Evolutionary conservation across 2,888 invertebrate genomes (phyloP).

Genomic region (Enchytraeus crypticus): DNA sequence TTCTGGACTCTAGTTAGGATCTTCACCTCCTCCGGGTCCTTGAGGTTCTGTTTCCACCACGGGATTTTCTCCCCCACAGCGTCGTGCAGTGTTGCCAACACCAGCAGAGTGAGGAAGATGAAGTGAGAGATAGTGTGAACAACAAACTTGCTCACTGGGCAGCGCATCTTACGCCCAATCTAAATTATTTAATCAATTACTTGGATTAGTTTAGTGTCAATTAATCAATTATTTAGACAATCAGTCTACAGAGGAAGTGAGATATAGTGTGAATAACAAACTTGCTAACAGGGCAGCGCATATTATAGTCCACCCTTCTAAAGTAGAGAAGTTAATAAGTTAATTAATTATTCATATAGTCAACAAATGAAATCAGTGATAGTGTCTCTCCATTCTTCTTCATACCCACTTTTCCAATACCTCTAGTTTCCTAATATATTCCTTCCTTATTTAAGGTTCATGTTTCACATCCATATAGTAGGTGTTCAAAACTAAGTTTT

Average conservation of each 20-base stretch:
- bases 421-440: no score
- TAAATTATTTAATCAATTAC: conserved; percentile 14
- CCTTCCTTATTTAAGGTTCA: no score
- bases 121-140: conserved; percentile 58
- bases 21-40: no score
- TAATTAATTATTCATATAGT: no score
- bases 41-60: neutral
- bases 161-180: conserved; percentile 30
- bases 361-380: no score
- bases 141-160: conserved; percentile 62
- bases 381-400: no score
- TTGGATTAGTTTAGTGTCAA: neutral
- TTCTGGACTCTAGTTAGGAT: neutral
- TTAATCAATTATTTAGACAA: neutral
- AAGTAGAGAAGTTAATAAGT: no score
- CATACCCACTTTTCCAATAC: no score
- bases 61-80: neutral
- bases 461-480: no score
- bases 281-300: conserved; percentile 58
- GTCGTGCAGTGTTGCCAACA: conserved; percentile 55
- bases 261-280: conserved; percentile 59
- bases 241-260: conserved; percentile 58
- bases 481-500: no score
- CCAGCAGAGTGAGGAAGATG: conserved; percentile 56
- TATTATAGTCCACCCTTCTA: no score